Evolutionary conservation across 2,797 vertebrate genomes (phyloP), one percentile per base, ranked within the genome.

Genomic region (Chaetophractus vellerosus): DNA sequence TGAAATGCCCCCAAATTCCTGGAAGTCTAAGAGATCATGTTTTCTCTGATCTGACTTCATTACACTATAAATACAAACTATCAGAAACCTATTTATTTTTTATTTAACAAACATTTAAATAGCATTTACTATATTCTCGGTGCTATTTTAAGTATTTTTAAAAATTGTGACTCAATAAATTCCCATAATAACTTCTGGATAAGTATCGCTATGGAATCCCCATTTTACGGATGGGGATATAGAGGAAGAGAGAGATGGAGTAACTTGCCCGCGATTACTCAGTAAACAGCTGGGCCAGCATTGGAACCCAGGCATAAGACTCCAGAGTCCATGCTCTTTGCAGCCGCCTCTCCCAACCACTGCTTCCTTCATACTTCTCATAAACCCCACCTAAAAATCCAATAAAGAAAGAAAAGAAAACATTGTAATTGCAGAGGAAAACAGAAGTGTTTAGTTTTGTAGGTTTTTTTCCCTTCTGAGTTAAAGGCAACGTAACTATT

Each of bases 401-500:
- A 61, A 9, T 10, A 23, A 82, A 78, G 14, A 80, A 76, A 64
- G 1, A 38, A 75, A 94, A 83, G 7, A 84, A 93, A 85, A 38
- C 18, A 52, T n/a, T 9, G 10, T 59, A 28, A 69, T 55, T 88
- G 81, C 10, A 33, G 21, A 76, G 23, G 31, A 87, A 90, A 74
- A 87, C 38, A 50, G 50, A 92, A 92, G n/a, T 23, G 15, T 31
- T 48, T 10, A 48, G 26, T n/a, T 92, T 86, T 86, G 55, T 68
- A 64, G 28, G 15, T 63, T 84, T 66, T 45, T 71, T 38, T 45
- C n/a, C 63, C 74, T 68, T 72, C 72, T 71, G 50, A 59, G 81
- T 82, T 85, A 93, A 91, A 95, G 59, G 72, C 57, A 96, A 95
- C 63, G 52, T 75, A 66, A 63, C 78, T 28, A 72, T 61, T 66